These are phyloP conservation scores for Nephila pilipes DNA, from an alignment of 1,140 invertebrate species.

Conservation along the genomic window DNA sequence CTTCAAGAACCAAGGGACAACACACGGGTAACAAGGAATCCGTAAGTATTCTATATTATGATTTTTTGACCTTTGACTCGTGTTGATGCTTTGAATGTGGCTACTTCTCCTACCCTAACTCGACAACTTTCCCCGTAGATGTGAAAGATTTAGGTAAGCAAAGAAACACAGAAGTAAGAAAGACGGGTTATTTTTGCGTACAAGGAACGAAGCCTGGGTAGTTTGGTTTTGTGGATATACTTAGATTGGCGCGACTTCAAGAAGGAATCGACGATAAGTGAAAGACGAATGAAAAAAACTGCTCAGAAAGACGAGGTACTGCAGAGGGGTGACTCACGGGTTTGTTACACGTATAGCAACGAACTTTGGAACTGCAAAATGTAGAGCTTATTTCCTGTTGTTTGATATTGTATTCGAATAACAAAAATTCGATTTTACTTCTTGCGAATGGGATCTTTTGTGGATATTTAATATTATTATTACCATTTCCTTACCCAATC, in stretches of 20 bases:
- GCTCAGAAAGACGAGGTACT: neutral
- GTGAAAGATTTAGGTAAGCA: constrained; percentile 6
- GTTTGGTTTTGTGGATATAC: constrained; percentile 41
- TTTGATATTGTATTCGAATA: no score
- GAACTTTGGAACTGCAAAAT: neutral
- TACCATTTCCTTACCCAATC: no score
- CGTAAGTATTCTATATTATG: neutral
- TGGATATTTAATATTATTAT: no score
- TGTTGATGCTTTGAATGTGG: constrained; percentile 41
- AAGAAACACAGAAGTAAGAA: constrained; percentile 10
- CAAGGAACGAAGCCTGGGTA: neutral
- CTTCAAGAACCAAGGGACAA: neutral
- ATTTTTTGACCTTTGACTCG: constrained; percentile 44
- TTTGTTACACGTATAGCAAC: constrained; percentile 7
- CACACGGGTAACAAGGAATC: neutral
- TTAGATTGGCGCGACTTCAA: constrained; percentile 59
- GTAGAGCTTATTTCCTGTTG: no score
- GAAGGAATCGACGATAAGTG: constrained; percentile 28
- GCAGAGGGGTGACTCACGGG: neutral
- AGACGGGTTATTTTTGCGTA: constrained; percentile 30
- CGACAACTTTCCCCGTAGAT: neutral
- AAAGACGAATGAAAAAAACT: neutral
- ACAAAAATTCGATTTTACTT: no score
- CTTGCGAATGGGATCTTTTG: no score
- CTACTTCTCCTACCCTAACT: constrained; percentile 24